Evolutionary conservation across 2,888 invertebrate genomes (phyloP).

Genomic region (Leucoma salicis): DNA sequence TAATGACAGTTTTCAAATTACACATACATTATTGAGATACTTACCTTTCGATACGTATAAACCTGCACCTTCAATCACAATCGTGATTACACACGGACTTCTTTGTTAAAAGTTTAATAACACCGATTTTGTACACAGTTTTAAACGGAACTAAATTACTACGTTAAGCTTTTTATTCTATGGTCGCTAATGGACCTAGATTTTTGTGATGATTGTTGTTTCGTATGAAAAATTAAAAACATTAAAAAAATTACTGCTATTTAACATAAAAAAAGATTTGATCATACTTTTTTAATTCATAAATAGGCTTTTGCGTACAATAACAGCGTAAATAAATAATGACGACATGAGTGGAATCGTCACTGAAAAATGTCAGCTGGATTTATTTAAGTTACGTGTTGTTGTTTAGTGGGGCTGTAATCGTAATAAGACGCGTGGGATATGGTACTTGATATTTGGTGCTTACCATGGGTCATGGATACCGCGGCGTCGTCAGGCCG

Average conservation of each 20-base stretch:
- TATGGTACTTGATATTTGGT: constrained; percentile 43
- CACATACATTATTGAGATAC: no score
- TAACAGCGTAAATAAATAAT: constrained; percentile 67
- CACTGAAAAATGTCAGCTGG: constrained; percentile 54
- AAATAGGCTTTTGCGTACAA: constrained; percentile 37
- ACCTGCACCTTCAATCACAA: constrained; percentile 13
- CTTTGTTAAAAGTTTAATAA: constrained; percentile 12
- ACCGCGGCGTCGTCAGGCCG: constrained; percentile 53
- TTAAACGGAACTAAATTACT: constrained; percentile 19
- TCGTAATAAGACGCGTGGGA: constrained; percentile 23
- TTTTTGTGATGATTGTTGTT: constrained; percentile 25
- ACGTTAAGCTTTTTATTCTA: constrained; percentile 41
- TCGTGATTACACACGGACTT: constrained; percentile 14
- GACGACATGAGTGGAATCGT: constrained; percentile 51
- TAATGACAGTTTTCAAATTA: no score
- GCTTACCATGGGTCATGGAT: constrained; percentile 76
- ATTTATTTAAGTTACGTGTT: constrained; percentile 14
- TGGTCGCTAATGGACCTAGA: constrained; percentile 45
- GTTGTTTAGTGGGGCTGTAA: background rate
- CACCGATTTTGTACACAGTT: constrained; percentile 21
- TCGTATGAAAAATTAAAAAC: constrained; percentile 30
- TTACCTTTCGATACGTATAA: constrained; percentile 27
- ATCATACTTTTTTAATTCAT: constrained; percentile 36
- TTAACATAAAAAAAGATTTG: constrained; percentile 16
- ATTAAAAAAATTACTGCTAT: constrained; percentile 27